These are phyloP conservation scores for Anseranas semipalmata DNA, from an alignment of 2,113 vertebrate species.

Conservation along the genomic window DNA sequence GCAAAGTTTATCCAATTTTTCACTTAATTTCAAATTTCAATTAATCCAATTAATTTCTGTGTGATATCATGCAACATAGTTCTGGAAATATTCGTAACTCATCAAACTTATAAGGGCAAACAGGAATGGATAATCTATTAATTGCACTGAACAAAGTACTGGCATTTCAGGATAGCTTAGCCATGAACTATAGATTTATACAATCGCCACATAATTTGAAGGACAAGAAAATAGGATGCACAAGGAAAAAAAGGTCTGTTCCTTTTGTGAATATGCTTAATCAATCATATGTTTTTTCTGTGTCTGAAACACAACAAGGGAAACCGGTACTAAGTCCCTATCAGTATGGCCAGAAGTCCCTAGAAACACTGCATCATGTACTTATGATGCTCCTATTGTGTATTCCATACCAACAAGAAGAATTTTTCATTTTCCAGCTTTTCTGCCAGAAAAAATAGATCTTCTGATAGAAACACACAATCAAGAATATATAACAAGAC, in stretches of 20 bases:
- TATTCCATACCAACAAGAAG: background rate
- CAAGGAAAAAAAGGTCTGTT: background rate
- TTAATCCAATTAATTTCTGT: background rate
- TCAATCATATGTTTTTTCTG: background rate
- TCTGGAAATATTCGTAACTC: background rate
- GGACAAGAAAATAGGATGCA: background rate
- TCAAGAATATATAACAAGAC: background rate
- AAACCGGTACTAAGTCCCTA: background rate
- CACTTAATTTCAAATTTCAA: background rate
- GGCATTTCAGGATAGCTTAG: background rate
- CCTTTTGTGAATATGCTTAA: background rate
- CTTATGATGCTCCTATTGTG: background rate
- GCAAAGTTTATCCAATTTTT: background rate
- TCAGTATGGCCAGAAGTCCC: background rate
- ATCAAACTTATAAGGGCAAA: background rate
- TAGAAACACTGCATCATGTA: background rate
- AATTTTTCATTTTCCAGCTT: background rate
- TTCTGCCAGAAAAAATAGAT: background rate
- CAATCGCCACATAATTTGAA: background rate
- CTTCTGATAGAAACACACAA: background rate
- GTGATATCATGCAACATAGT: background rate
- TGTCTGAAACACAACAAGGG: background rate
- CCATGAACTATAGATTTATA: background rate
- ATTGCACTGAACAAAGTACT: background rate
- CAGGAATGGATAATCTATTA: background rate